A percentile compares a stretch with the other conserved stretches of the same genome.
Evolutionary conservation across 2,888 invertebrate species (phyloP).

Genomic region (Pachliopta kotzebuea): DNA sequence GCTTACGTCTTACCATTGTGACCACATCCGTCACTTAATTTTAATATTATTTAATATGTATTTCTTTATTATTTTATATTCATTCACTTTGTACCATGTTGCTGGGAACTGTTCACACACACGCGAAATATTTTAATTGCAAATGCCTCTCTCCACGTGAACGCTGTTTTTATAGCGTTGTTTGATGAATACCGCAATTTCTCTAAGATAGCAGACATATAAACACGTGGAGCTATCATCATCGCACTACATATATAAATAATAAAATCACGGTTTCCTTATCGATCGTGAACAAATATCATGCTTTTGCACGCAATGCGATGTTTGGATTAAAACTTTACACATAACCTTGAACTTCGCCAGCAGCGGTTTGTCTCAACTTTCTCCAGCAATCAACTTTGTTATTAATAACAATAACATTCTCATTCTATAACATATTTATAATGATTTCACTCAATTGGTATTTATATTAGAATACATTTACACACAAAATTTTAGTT

Average conservation of each 20-base stretch:
- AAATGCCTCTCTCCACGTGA: slow-evolving; percentile 10
- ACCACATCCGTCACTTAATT: too few relatives aligned
- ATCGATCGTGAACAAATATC: background rate
- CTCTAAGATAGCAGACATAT: too few relatives aligned
- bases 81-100: background rate
- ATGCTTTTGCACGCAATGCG: background rate
- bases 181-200: background rate
- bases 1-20: too few relatives aligned
- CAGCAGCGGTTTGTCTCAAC: background rate
- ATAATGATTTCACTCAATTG: too few relatives aligned
- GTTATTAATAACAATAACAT: too few relatives aligned
- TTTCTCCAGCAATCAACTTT: too few relatives aligned
- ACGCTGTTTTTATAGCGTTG: slow-evolving; percentile 9
- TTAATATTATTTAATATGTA: too few relatives aligned
- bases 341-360: background rate
- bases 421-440: too few relatives aligned
- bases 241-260: background rate
- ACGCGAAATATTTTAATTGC: slow-evolving; percentile 15
- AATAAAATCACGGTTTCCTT: background rate
- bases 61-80: too few relatives aligned
- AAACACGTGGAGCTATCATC: background rate
- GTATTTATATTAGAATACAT: too few relatives aligned
- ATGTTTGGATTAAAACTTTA: background rate
- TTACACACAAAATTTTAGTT: background rate
- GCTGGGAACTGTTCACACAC: background rate